A percentile compares a stretch with the other conserved stretches of the same genome.
Conservation (phyloP, 2,888 invertebrate genomes). For the Hedya salicella region DNA sequence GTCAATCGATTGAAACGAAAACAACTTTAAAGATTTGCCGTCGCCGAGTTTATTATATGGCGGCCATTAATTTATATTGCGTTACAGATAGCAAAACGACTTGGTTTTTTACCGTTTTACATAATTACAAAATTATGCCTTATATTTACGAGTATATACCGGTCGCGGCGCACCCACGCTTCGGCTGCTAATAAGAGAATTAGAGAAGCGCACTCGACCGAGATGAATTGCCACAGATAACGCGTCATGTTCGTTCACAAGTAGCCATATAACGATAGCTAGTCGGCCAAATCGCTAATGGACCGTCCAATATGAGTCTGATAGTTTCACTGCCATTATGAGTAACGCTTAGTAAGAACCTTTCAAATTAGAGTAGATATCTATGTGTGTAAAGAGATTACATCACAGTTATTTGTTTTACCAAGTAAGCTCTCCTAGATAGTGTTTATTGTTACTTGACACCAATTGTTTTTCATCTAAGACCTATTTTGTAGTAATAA, state of each 20-base stretch:
- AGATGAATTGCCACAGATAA: conserved; percentile 77
- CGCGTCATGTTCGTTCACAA: conserved; percentile 73
- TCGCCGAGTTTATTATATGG: conserved; percentile 72
- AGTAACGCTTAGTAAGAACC: conserved; percentile 36
- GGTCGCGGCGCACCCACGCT: conserved; percentile 71
- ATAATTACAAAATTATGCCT: conserved; percentile 82
- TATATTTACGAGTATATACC: conserved; percentile 70
- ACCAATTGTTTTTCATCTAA: no score
- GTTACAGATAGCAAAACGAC: conserved; percentile 78
- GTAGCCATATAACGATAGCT: conserved; percentile 69
- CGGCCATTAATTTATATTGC: conserved; percentile 78
- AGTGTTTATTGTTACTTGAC: no score
- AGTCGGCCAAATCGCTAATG: conserved; percentile 68
- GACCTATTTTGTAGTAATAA: no score
- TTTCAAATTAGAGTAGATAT: conserved; percentile 39
- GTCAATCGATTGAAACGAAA: conserved; percentile 69
- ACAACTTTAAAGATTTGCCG: conserved; percentile 71
- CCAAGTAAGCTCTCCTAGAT: no score
- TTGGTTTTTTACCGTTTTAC: conserved; percentile 79
- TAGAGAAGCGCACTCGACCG: conserved; percentile 67
- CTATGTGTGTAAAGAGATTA: conserved; percentile 24
- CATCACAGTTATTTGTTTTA: conserved; percentile 23
- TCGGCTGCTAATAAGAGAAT: conserved; percentile 65
- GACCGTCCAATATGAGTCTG: conserved; percentile 60
- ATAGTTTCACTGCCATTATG: conserved; percentile 45